phyloP scores from a whole-genome alignment of 2,888 invertebrate genomes.

The Yponomeuta sedellus region DNA sequence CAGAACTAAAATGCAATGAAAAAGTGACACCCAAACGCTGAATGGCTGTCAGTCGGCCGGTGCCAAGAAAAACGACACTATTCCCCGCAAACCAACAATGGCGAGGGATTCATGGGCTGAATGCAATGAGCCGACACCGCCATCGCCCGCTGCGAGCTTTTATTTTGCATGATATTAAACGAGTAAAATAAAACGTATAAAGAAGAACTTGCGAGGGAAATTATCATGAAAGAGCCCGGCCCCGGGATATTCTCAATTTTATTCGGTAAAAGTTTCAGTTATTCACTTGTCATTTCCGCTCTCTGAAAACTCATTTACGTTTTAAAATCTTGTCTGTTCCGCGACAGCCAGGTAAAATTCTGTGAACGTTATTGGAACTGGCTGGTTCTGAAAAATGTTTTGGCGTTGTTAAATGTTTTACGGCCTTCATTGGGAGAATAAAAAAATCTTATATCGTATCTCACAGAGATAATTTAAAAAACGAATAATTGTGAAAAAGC shows the following conservation, averaged over 20 bases:
- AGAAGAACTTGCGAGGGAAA: conserved; percentile 48
- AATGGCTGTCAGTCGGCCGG: conserved; percentile 33
- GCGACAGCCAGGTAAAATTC: not conserved
- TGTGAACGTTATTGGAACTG: not conserved
- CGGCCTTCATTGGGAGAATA: no score
- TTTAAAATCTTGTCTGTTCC: not conserved
- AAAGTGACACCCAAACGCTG: conserved; percentile 18
- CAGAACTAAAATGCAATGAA: not conserved
- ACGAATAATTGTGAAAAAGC: no score
- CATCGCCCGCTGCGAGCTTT: conserved; percentile 51
- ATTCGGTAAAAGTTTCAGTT: conserved; percentile 12
- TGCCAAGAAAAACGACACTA: conserved; percentile 29
- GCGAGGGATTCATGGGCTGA: conserved; percentile 37
- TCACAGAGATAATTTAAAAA: no score
- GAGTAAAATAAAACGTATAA: conserved; percentile 55
- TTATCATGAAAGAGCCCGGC: conserved; percentile 57
- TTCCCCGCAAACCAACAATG: conserved; percentile 24
- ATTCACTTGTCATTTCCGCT: conserved; percentile 12
- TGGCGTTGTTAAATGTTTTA: not conserved
- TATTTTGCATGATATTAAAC: conserved; percentile 67
- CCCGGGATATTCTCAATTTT: conserved; percentile 21
- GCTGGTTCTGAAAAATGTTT: not conserved
- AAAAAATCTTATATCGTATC: no score
- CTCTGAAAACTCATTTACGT: not conserved
- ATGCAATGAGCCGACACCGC: conserved; percentile 50